These are phyloP conservation scores for Betta splendens DNA, from an alignment of 2,797 vertebrate species.

Conservation along the genomic window DNA sequence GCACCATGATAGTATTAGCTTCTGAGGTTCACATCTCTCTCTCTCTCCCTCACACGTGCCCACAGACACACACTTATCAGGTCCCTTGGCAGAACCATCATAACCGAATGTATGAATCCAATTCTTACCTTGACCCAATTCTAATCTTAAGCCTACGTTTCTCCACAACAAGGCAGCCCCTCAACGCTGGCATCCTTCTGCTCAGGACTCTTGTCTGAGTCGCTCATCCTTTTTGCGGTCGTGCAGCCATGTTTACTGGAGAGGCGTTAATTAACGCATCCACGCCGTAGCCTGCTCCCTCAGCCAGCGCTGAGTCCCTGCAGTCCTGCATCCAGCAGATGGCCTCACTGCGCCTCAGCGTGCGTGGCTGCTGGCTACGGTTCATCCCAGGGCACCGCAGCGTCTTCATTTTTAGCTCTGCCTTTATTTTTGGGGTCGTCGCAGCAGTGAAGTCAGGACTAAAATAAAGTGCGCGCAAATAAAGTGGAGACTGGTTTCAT, in stretches of 20 bases:
- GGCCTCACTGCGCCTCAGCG: conserved; percentile 72
- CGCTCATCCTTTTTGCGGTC: too few species aligned
- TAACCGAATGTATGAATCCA: not conserved
- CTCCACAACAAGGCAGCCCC: conserved; percentile 2
- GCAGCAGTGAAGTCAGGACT: not conserved
- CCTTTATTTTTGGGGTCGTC: conserved; percentile 12
- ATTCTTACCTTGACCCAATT: not conserved
- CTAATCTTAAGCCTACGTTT: not conserved
- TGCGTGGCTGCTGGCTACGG: conserved; percentile 42
- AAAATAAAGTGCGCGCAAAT: conserved; percentile 2
- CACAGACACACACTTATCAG: conserved; percentile 9
- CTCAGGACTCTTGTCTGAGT: conserved; percentile 51
- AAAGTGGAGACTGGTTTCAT: not conserved
- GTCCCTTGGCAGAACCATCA: not conserved
- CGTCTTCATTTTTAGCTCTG: conserved; percentile 21
- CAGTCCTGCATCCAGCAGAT: conserved; percentile 70
- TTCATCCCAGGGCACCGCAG: conserved; percentile 50
- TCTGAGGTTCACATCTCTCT: conserved; percentile 30
- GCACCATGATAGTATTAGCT: conserved; percentile 40
- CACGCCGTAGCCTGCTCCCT: conserved; percentile 22
- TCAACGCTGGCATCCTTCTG: conserved; percentile 36
- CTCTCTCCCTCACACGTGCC: conserved; percentile 4
- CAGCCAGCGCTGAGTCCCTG: conserved; percentile 9
- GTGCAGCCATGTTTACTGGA: conserved; percentile 53
- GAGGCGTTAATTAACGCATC: conserved; percentile 52